A percentile compares a stretch with the other conserved stretches of the same genome.
Conservation (phyloP, 2,797 vertebrate species). For the Microchirus variegatus region DNA sequence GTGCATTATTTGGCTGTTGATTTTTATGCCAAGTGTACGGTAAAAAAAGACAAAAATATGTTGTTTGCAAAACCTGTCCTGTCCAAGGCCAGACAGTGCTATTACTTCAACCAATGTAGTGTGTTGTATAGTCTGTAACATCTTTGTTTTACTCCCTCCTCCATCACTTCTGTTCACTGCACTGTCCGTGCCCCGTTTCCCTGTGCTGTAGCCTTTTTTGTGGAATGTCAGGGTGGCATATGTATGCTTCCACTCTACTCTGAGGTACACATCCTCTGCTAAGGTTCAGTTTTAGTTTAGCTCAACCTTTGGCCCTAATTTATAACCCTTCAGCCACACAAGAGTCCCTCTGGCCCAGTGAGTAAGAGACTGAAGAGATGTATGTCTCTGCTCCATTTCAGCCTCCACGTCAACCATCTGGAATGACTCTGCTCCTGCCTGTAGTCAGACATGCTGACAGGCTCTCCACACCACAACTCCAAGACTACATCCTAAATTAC, state of each 20-base stretch:
- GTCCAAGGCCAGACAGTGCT: too few relatives aligned
- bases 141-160: too few relatives aligned
- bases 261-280: slow-evolving; percentile 12
- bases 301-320: slow-evolving; percentile 59
- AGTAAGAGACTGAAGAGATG: slow-evolving; percentile 44
- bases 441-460: slow-evolving; percentile 27
- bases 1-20: not conserved
- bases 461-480: slow-evolving; percentile 11
- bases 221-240: slow-evolving; percentile 35
- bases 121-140: too few relatives aligned
- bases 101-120: too few relatives aligned
- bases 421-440: slow-evolving; percentile 48
- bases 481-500: slow-evolving; percentile 11
- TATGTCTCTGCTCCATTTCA: slow-evolving; percentile 42
- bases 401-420: slow-evolving; percentile 50
- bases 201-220: slow-evolving; percentile 12
- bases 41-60: too few relatives aligned
- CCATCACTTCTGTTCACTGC: too few relatives aligned
- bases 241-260: slow-evolving; percentile 12
- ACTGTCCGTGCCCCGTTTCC: too few relatives aligned
- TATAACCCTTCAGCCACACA: slow-evolving; percentile 39
- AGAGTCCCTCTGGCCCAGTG: slow-evolving; percentile 32
- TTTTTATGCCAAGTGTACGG: not conserved
- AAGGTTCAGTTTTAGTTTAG: slow-evolving; percentile 56
- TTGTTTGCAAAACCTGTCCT: too few relatives aligned